Evolutionary conservation across 2,113 vertebrate genomes (phyloP).

Genomic region (Xiphorhynchus elegans): DNA sequence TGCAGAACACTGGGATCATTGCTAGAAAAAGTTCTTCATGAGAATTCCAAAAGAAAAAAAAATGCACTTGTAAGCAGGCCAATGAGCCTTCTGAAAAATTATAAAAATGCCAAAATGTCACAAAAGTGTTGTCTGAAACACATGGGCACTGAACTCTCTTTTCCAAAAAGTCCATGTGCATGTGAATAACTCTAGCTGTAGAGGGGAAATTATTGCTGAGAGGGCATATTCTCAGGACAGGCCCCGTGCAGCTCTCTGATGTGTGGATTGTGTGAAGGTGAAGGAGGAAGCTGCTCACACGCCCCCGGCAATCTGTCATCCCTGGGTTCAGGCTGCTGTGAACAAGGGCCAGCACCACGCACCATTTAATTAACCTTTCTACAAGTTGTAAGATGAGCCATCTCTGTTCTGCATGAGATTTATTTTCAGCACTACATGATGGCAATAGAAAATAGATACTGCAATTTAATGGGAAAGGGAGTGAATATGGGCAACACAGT

Average conservation of each 20-base stretch:
- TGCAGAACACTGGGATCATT: not conserved
- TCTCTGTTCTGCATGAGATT: not conserved
- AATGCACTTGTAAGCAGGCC: not conserved
- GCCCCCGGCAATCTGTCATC: not conserved
- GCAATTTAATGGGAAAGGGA: not conserved
- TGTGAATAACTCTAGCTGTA: not conserved
- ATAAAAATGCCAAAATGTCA: not conserved
- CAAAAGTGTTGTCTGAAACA: not conserved
- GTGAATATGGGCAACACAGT: not conserved
- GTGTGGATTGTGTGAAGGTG: not conserved
- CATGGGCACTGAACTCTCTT: not conserved
- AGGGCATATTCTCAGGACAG: accelerated
- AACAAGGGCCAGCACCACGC: slow-evolving; percentile 23
- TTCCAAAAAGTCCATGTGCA: not conserved
- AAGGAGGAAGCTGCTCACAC: not conserved
- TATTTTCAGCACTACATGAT: not conserved
- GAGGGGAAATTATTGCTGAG: accelerated
- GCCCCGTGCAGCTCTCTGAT: accelerated
- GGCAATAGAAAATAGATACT: slow-evolving; percentile 29
- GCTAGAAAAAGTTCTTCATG: not conserved
- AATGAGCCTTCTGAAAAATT: not conserved
- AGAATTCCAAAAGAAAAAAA: not conserved
- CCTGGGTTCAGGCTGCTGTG: not conserved
- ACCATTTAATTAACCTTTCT: slow-evolving; percentile 59
- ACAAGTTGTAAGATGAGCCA: slow-evolving; percentile 37